Base-by-base conservation (phyloP, 37 sponge, comb jelly and placozoan genomes). In the Geodia barretti region DNA sequence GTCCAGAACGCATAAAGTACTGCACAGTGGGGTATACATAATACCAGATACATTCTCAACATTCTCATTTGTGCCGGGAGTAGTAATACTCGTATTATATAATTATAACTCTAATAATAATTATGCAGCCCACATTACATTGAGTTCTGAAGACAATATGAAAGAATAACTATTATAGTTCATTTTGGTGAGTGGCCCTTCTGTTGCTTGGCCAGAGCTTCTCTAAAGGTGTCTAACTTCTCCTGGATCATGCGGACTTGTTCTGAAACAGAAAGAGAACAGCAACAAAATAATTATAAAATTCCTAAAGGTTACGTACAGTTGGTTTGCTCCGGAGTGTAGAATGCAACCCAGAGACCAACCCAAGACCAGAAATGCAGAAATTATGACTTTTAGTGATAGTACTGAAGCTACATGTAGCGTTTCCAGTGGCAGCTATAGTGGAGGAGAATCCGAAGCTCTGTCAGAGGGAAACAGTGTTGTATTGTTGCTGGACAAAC, bases 231-330 rank as follows among this genome's bases (percentile, higher is more conserved):
- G 30, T 91, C 94, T 76, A 96, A 72, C 41, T 87, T 96, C 54
- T 93, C 97, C 83, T 96, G 97, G 24, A 96, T 93, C 66, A 88
- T 29, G 20, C 97, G 84, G 21, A 96, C 96, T 86, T 88, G 90
- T 39, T 92, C 96, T 95, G 28, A n/a, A n/a, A n/a, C 19, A 40
- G 9, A 38, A 30, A 62, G 1, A 41, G 29, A 37, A 32, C 19
- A 40, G 54, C 14, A 40, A 38, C 3, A 28, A 67, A 23, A 69
- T 2, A 58, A 74, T 61, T 23, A 47, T 47, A n/a, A 74, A 14
- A 47, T 47, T 47, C n/a, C n/a, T n/a, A n/a, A n/a, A n/a, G n/a
- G n/a, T n/a, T n/a, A n/a, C n/a, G n/a, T n/a, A n/a, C n/a, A n/a
- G n/a, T n/a, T n/a, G n/a, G n/a, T n/a, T n/a, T n/a, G n/a, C n/a